phyloP scores from a whole-genome alignment of 2,888 invertebrate genomes.

The Dendrolimus pini region DNA sequence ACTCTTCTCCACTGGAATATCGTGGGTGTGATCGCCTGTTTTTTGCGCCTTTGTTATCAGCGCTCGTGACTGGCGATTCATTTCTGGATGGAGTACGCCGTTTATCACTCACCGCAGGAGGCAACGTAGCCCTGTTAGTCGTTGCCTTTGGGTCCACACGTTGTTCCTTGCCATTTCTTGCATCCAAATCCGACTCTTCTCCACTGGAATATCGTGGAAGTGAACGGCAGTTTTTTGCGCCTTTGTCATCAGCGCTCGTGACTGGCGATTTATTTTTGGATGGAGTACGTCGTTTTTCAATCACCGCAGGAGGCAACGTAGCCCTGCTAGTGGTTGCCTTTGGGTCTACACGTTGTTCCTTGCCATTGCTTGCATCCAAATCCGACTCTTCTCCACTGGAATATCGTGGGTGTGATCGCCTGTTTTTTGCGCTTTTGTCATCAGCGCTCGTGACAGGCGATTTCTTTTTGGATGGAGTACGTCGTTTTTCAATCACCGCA shows the following conservation, averaged over 20 bases:
- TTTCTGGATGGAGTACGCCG: conserved; percentile 54
- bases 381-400: too few species aligned
- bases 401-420: too few species aligned
- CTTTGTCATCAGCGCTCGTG: conserved; percentile 59
- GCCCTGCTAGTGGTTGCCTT: too few species aligned
- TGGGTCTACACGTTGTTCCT: too few species aligned
- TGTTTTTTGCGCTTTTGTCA: too few species aligned
- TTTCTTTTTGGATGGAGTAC: too few species aligned
- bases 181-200: conserved; percentile 78
- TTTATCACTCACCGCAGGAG: conserved; percentile 57
- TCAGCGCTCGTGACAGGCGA: too few species aligned
- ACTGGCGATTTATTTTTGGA: too few species aligned
- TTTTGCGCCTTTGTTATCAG: conserved; percentile 61
- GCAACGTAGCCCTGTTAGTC: conserved; percentile 45
- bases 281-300: too few species aligned
- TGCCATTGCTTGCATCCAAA: too few species aligned
- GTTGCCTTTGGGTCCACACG: conserved; percentile 51
- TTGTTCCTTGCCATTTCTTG: conserved; percentile 62
- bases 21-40: conserved; percentile 72
- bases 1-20: conserved; percentile 81
- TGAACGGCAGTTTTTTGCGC: conserved; percentile 63
- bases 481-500: too few species aligned
- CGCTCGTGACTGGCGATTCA: conserved; percentile 57
- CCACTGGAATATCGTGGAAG: conserved; percentile 80
- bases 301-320: too few species aligned